Evolutionary conservation across 2,113 vertebrate genomes (phyloP), one percentile per base, ranked within the genome.

Genomic region (Lepidothrix coronata): DNA sequence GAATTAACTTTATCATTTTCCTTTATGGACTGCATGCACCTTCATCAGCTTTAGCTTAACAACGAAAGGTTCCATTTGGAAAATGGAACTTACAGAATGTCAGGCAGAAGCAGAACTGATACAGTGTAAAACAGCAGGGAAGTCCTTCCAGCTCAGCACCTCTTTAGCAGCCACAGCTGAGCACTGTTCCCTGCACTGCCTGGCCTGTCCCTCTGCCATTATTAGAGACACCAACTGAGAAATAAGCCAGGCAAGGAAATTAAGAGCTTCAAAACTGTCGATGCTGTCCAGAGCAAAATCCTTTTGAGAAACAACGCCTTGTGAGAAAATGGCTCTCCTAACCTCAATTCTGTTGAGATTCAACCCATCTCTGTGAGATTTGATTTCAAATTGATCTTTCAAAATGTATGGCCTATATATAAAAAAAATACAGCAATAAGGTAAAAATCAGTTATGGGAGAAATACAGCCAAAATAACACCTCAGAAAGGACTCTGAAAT

Each of bases 341-440:
- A 72, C 57, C 61, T 55, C 93, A 88, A 27, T 76, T 72, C 81
- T 95, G 72, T 49, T 72, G 55, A 51, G 68, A 72, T 24, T 89
- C 89, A 82, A 30, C 21, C 51, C 63, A 51, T 66, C 84, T 89
- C 89, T 15, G 30, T 14, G 61, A 89, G 88, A 96, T 87, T 39
- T 91, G 61, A 85, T 87, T 94, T 94, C 84, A 91, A 85, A 89
- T 18, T 78, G 75, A 94, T 91, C 88, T 70, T 67, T 89, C 86
- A 89, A 66, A 91, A 92, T 24, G 27, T 52, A 70, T 31, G 28
- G 61, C 37, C 79, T 71, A 70, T 39, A 81, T 33, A 74, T 78
- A 48, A 91, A 39, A 39, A 78, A 43, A 78, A 83, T n/a, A 39
- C 0, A n/a, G 48, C 43, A 63, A 63, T 24, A 61, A 85, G 61